Conservation (phyloP, 2,113 vertebrate genomes). For the Setophaga petechia region DNA sequence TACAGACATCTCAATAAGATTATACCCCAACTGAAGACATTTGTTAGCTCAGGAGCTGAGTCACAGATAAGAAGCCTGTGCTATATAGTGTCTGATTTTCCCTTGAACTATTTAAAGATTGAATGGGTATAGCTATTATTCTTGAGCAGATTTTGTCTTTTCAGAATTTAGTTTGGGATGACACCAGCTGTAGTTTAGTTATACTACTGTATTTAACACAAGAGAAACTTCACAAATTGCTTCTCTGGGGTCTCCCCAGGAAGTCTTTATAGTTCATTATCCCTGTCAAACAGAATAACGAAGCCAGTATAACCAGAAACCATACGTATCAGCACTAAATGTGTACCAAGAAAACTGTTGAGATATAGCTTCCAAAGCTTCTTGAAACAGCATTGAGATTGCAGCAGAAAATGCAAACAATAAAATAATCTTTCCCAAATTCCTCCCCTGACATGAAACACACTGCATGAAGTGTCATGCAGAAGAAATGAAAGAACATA, state of each 20-base stretch:
- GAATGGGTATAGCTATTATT: background rate
- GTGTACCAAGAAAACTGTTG: background rate
- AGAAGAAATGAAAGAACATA: background rate
- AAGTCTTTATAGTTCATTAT: background rate
- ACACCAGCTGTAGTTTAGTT: background rate
- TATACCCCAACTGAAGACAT: constrained; percentile 11
- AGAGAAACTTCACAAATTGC: background rate
- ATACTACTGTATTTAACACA: background rate
- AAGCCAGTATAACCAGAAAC: background rate
- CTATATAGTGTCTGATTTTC: constrained; percentile 10
- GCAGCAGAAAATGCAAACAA: background rate
- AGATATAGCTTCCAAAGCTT: background rate
- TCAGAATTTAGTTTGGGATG: background rate
- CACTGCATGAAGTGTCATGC: background rate
- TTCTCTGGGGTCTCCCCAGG: background rate
- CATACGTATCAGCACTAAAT: background rate
- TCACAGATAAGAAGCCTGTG: constrained; percentile 27
- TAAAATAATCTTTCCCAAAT: background rate
- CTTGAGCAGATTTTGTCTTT: background rate
- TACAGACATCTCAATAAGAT: constrained; percentile 31
- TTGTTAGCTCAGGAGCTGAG: background rate
- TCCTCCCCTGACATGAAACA: background rate
- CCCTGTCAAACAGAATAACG: background rate
- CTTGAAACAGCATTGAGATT: background rate
- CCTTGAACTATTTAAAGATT: constrained; percentile 18